Evolutionary conservation across 1,140 invertebrate genomes (phyloP), one percentile per base, ranked within the genome.

Genomic region (Brachionus sp.): DNA sequence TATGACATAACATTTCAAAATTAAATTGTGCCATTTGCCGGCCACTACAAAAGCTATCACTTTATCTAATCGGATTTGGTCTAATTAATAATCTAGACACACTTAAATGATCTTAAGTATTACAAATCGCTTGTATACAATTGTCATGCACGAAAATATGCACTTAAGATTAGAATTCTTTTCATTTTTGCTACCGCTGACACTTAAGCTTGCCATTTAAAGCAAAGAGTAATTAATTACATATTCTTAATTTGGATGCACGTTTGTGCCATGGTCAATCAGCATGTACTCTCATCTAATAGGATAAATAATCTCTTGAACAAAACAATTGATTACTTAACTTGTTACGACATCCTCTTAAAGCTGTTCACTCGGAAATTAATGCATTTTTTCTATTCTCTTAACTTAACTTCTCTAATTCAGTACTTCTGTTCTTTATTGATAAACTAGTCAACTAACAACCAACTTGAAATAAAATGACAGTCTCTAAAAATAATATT

Each of bases 81-180:
- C 50, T 70, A 37, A 70, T 39, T 37, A 70, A 19, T 39, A 70
- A 70, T 39, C 64, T 66, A 66, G 33, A 66, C 25, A 70, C 16
- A 70, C 35, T 70, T 37, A 70, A 70, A 70, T 70, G 66, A 70
- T 70, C 66, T 70, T 70, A 70, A 70, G 66, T 39, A 70, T 57
- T 57, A 57, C 50, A 70, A 37, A 39, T 37, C 35, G 33, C 37
- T 70, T 16, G 33, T 19, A 39, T 16, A 3, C 66, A 70, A 70
- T 70, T 70, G 66, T 70, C 66, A 70, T 70, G 35, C 35, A 70
- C 66, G 64, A 70, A 70, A 70, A 39, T 70, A 37, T 70, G 66
- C 33, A 37, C 66, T 70, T 70, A 70, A 37, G 35, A 70, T 70
- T 57, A 57, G 5, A 57, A 57, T 57, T 57, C 50, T 57, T 50